Evolutionary conservation across 2,888 invertebrate genomes (phyloP).

Genomic region (Cataglyphis cursor): DNA sequence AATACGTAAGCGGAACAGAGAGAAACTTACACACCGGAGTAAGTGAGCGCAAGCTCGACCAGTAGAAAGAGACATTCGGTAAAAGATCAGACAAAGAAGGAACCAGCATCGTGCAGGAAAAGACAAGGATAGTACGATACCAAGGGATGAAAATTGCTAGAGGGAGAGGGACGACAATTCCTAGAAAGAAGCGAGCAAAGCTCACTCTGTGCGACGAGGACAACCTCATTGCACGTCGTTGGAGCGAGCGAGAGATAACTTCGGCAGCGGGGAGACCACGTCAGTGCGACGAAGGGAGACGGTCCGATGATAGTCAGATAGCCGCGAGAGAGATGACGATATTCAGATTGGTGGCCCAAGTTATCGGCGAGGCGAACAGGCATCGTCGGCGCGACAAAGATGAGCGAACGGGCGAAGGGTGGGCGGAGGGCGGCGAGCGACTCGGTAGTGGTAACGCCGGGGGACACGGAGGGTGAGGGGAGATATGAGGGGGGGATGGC

Average conservation of each 20-base stretch:
- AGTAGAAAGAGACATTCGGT: constrained; percentile 30
- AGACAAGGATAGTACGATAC: constrained; percentile 10
- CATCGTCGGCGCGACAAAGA: constrained; percentile 29
- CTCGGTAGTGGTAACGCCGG: constrained; percentile 16
- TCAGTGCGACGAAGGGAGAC: constrained; percentile 38
- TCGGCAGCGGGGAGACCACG: not conserved
- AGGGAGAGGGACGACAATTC: constrained; percentile 29
- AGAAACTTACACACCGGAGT: constrained; percentile 20
- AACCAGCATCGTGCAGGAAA: not conserved
- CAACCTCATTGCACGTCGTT: not conserved
- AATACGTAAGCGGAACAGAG: constrained; percentile 57
- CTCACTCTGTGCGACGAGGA: constrained; percentile 17
- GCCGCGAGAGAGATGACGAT: constrained; percentile 16
- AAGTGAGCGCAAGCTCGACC: constrained; percentile 25
- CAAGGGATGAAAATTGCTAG: constrained; percentile 12
- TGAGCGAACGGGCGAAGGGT: constrained; percentile 11
- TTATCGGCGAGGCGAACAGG: not conserved
- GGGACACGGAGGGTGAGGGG: constrained; percentile 34
- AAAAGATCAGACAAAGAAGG: constrained; percentile 24
- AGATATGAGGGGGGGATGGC: constrained; percentile 19
- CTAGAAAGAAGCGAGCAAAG: constrained; percentile 37
- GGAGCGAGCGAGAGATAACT: constrained; percentile 17
- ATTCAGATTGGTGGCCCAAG: not conserved
- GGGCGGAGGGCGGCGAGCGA: constrained; percentile 26
- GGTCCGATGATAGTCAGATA: constrained; percentile 4